Conservation (phyloP, 2,797 vertebrate genomes). For the Bufotes viridis region DNA sequence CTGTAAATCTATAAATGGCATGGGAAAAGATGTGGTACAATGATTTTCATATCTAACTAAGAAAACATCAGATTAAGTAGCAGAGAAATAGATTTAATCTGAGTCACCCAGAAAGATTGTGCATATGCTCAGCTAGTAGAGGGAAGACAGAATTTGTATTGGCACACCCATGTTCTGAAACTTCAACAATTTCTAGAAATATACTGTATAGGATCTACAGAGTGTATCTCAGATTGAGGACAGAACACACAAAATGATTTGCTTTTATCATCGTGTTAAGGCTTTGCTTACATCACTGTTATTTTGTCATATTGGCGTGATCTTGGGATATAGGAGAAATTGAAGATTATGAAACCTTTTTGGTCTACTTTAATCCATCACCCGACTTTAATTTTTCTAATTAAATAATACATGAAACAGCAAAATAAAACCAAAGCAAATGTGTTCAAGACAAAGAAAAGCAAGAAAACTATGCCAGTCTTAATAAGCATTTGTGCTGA, state of each 20-base stretch:
- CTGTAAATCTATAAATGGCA: slow-evolving; percentile 68
- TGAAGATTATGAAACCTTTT: neutral
- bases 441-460: too few species aligned
- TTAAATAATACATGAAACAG: neutral
- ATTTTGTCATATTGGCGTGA: neutral
- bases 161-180: neutral
- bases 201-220: neutral
- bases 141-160: neutral
- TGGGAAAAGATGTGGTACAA: slow-evolving; percentile 70
- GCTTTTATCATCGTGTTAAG: neutral
- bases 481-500: too few species aligned
- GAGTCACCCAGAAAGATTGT: slow-evolving; percentile 15
- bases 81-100: slow-evolving; percentile 43
- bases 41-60: slow-evolving; percentile 67
- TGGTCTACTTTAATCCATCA: too few species aligned
- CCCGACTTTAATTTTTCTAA: too few species aligned
- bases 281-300: neutral
- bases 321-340: neutral
- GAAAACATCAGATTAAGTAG: slow-evolving; percentile 60
- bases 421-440: too few species aligned
- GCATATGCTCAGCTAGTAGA: neutral
- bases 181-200: slow-evolving; percentile 4
- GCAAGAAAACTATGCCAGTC: too few species aligned
- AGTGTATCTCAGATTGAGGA: neutral
- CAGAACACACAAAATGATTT: neutral